Evolutionary conservation across 2,113 vertebrate species (phyloP), one percentile per base, ranked within the genome.

Genomic region (Oncorhynchus mykiss): DNA sequence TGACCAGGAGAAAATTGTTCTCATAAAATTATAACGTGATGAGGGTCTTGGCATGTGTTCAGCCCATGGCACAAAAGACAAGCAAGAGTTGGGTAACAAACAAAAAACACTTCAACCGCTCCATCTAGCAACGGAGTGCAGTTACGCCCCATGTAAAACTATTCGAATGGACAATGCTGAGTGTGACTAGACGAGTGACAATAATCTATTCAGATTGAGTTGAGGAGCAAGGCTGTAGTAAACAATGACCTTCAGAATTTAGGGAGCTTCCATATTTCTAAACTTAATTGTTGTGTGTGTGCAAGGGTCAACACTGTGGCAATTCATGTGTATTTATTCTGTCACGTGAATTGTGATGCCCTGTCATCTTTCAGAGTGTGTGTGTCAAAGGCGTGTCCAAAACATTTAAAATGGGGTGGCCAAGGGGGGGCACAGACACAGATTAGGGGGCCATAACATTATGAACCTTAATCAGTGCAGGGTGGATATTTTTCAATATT

Each of bases 11-110:
- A 29, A 73, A 64, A 65, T 13, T 20, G 9, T n/a, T n/a, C 65
- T 68, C 64, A 75, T 67, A 57, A 67, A 75, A 54, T 75, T 27
- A 67, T 45, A 25, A 74, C 51, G 45, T 51, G 39, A 75, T 67
- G 64, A 67, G 48, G 57, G 25, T 27, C 65, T 29, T 51, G 62
- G 22, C 34, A 67, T 29, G 13, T 67, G 25, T 67, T 51, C 65
- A 25, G 25, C 14, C 22, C 39, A 27, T 16, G 24, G 45, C 51
- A 75, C 39, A 62, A 67, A 48, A 65, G 64, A 31, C 73, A 67
- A 25, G 3, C 65, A 24, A 67, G 14, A 29, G 29, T 67, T 31
- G 29, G 64, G 3, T 25, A 66, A 66, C 64, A 66, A 66, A 66
- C 25, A 66, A 12, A 66, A 31, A 62, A 13, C 13, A 16, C 49